Percentiles rank a stretch among this genome's conserved stretches.
Evolutionary conservation across 2,888 invertebrate genomes (phyloP).

Genomic region (Eupithecia abbreviata): DNA sequence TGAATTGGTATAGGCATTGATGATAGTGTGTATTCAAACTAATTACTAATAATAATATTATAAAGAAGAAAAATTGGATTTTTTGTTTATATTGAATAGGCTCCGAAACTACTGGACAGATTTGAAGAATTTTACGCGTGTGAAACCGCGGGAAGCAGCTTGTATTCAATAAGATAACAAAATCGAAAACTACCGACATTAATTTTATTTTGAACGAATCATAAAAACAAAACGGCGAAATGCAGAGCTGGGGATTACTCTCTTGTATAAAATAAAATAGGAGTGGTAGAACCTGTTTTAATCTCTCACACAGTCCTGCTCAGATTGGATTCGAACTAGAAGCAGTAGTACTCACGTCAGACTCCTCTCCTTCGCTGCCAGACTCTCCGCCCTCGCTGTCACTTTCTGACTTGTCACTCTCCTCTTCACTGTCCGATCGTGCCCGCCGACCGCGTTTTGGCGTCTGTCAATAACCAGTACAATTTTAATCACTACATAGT

Average conservation of each 20-base stretch:
- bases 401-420: conserved; percentile 80
- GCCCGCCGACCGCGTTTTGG: conserved; percentile 67
- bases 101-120: too few species aligned
- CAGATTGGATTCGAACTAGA: too few species aligned
- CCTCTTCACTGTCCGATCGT: conserved; percentile 79
- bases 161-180: too few species aligned
- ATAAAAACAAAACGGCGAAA: too few species aligned
- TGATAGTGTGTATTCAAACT: neutral
- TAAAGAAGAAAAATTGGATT: neutral
- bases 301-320: too few species aligned
- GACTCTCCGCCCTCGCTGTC: conserved; percentile 74
- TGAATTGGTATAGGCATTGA: neutral
- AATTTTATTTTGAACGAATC: neutral
- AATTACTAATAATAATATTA: neutral
- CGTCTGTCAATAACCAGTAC: neutral
- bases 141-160: too few species aligned
- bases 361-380: conserved; percentile 78
- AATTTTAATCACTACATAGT: neutral
- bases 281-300: too few species aligned
- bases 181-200: neutral
- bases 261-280: too few species aligned
- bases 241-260: too few species aligned
- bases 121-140: too few species aligned
- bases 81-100: too few species aligned
- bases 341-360: conserved; percentile 70